These are phyloP conservation scores for Rutpela maculata DNA, from an alignment of 2,888 invertebrate species.

Conservation along the genomic window DNA sequence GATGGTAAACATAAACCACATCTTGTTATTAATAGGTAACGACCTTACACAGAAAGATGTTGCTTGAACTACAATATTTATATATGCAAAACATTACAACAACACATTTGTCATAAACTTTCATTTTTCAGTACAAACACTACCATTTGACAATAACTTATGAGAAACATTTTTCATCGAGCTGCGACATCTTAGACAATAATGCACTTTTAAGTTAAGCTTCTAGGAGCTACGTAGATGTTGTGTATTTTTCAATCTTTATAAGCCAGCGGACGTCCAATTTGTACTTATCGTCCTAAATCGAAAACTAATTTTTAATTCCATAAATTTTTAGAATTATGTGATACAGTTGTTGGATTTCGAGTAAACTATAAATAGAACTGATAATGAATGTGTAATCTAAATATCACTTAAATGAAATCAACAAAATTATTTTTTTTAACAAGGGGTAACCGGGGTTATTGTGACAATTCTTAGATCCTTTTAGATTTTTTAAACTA, in stretches of 20 bases:
- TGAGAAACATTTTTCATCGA: conserved; percentile 69
- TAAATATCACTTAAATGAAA: too few species aligned
- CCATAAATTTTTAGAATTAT: neutral
- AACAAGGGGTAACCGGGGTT: too few species aligned
- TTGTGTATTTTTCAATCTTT: conserved; percentile 28
- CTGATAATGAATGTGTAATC: too few species aligned
- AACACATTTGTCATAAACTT: conserved; percentile 71
- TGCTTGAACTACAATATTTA: conserved; percentile 71
- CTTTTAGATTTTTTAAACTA: too few species aligned
- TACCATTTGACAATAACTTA: conserved; percentile 70
- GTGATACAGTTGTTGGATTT: too few species aligned
- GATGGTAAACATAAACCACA: conserved; percentile 34
- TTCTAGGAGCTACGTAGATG: conserved; percentile 36
- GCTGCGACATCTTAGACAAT: conserved; percentile 63
- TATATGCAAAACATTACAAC: conserved; percentile 71
- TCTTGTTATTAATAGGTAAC: conserved; percentile 39
- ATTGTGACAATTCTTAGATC: too few species aligned
- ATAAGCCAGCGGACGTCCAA: neutral
- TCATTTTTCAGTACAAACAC: conserved; percentile 72
- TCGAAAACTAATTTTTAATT: neutral
- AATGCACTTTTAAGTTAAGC: conserved; percentile 64
- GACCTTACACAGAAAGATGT: conserved; percentile 69
- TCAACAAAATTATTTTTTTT: too few species aligned
- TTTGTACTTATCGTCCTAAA: conserved; percentile 4
- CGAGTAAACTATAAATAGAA: too few species aligned